Evolutionary conservation across 2,888 invertebrate genomes (phyloP).

Genomic region (Alviniconcha strummeri): DNA sequence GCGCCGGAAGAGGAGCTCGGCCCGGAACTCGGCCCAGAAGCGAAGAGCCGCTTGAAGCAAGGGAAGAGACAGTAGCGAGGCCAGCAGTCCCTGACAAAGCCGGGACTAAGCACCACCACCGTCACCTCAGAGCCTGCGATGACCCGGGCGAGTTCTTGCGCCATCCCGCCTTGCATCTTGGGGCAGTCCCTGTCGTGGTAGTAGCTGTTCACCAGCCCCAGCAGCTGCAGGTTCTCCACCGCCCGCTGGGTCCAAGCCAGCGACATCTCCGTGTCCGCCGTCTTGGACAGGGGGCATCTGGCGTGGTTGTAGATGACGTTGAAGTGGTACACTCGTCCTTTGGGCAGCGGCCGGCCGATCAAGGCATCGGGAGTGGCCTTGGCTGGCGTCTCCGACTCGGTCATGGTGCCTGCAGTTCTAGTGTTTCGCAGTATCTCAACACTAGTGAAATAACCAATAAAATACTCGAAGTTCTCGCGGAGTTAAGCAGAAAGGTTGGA

Average conservation of each 20-base stretch:
- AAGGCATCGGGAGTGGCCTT: no score
- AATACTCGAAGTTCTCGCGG: no score
- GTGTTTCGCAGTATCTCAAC: no score
- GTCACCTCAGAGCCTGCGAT: slow-evolving; percentile 37
- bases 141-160: slow-evolving; percentile 38
- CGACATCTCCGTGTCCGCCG: slow-evolving; percentile 37
- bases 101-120: slow-evolving; percentile 40
- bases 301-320: slow-evolving; percentile 48
- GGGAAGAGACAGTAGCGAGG: slow-evolving; percentile 35
- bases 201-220: slow-evolving; percentile 41
- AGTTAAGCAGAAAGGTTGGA: no score
- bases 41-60: slow-evolving; percentile 33
- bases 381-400: no score
- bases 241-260: slow-evolving; percentile 35
- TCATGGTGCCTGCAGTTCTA: no score
- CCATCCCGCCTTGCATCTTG: slow-evolving; percentile 23
- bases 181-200: slow-evolving; percentile 42
- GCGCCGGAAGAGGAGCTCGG: neutral
- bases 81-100: slow-evolving; percentile 42
- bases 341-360: slow-evolving; percentile 24
- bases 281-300: slow-evolving; percentile 24
- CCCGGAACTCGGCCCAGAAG: neutral
- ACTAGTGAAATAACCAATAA: no score
- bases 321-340: slow-evolving; percentile 43
- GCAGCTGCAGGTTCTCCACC: slow-evolving; percentile 33